Base-by-base conservation (phyloP, 2,888 invertebrate species). In the Taphrorychus bicolor region DNA sequence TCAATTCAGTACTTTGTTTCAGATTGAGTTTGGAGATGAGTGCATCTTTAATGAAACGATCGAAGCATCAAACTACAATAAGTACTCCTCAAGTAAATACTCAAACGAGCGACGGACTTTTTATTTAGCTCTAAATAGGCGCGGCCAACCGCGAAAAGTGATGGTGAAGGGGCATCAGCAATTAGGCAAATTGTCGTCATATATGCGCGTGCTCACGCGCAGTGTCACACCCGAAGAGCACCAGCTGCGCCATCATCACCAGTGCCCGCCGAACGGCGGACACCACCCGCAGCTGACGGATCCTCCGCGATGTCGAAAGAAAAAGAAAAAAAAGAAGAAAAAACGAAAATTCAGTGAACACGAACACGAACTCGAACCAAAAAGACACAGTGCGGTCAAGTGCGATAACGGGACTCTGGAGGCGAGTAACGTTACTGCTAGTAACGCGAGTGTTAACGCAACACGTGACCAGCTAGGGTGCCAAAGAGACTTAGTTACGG, bases 31-130 rank as follows among this genome's bases (percentile, higher is more conserved):
- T 86, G 89, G 89, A 80, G 89, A 91, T 81, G 85, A 85, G 76
- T 94, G 94, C 85, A 88, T 93, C 81, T 93, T 94, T 87, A 91
- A 92, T 84, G 94, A 94, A 85, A 90, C 89, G 81, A 89, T 93
- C 83, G 93, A 91, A 82, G 89, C 90, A 82, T 90, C 93, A 83
- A 89, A 92, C 82, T 94, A 93, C 85, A 94, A 93, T 82, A 92
- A 91, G 66, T 94, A 94, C 84, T 91, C 92, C 77, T 90, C 90
- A 75, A 87, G 86, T 70, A 88, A 89, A 81, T 89, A 89, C 84
- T 90, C 90, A 69, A 87, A 90, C 83, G 85, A 83, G 72, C 86
- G 87, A 76, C 88, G 89, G 76, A 91, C 91, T 57, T 83, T 88
- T 73, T 94, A 91, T 84, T 84, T 94, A 82, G 94, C 92, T 71